Percentiles rank a stretch among this genome's conserved stretches.
Evolutionary conservation across 2,113 vertebrate species (phyloP).

Genomic region (Scomber colias): DNA sequence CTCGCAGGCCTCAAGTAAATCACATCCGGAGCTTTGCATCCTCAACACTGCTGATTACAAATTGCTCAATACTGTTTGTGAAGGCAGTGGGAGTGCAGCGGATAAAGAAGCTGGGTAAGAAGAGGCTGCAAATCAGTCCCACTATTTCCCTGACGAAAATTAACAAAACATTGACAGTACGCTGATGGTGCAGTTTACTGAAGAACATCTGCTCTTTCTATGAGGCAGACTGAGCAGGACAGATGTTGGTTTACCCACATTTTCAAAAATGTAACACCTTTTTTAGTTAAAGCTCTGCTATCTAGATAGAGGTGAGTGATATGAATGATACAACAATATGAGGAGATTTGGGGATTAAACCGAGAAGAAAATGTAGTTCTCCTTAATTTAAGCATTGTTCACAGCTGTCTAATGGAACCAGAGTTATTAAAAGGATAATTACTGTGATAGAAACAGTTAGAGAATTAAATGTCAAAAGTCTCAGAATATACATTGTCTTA

Average conservation of each 20-base stretch:
- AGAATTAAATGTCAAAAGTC: no score
- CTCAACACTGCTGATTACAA: conserved; percentile 38
- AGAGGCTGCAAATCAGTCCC: conserved; percentile 14
- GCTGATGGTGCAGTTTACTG: background rate
- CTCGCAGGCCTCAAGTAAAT: conserved; percentile 29
- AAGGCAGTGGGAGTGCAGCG: conserved; percentile 18
- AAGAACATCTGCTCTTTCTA: conserved; percentile 9
- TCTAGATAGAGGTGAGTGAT: background rate
- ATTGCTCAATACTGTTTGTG: conserved; percentile 31
- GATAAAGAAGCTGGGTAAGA: conserved; percentile 10
- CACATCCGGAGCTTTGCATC: conserved; percentile 32
- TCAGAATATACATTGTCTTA: no score
- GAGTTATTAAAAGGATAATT: background rate
- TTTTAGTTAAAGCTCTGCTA: background rate
- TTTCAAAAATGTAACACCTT: background rate
- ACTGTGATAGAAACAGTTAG: no score
- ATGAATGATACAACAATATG: background rate
- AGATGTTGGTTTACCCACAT: background rate
- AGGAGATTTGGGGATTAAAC: background rate
- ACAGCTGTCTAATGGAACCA: background rate
- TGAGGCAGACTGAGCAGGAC: conserved; percentile 4
- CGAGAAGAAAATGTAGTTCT: background rate
- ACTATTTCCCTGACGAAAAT: conserved; percentile 6
- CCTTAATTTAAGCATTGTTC: background rate
- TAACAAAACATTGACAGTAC: background rate